Evolutionary conservation across 2,888 invertebrate genomes (phyloP), one percentile per base, ranked within the genome.

Genomic region (Habroteleia sp.): DNA sequence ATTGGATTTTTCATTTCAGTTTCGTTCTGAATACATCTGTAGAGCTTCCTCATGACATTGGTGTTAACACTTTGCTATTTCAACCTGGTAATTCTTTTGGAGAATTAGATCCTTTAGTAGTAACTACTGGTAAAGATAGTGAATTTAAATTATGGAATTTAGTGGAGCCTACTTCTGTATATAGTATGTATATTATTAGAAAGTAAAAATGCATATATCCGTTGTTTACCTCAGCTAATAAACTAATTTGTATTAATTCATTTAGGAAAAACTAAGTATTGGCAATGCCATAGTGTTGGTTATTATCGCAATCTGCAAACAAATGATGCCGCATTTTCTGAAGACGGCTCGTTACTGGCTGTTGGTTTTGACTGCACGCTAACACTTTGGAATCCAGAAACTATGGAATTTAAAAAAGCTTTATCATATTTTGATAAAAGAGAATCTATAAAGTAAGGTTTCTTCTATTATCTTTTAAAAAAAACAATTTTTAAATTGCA

Each of bases 311-410:
- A 92, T 76, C 84, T 92, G 10, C 86, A 90, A 0, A 90, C 93
- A 13, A 89, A 90, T 11, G 90, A 91, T 31, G 89, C 92, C 1
- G 91, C 91, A 37, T 95, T 95, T 87, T 93, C 94, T 0, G 89
- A 91, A 63, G 95, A 96, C 87, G 94, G 94, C n/a, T 94, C 95
- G 0, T 84, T 95, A 14, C 83, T 96, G 33, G 94, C 92, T 2
- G 93, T 93, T 7, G 92, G 92, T 5, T 95, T 93, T 88, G 92
- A 90, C 17, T 89, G 91, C 13, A 90, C 91, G 4, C 84, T 95
- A 39, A 95, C 95, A 0, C 87, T 94, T 14, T 96, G 94, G 93
- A 90, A 91, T 74, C 91, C 93, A 0, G 91, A 92, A 39, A 89
- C 89, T 0, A 89, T 91, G 63, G 89, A 91, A 44, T 81, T 93